Percentiles rank a stretch among this genome's conserved stretches.
Conservation (phyloP, 2,797 vertebrate species). For the Lates japonicus region DNA sequence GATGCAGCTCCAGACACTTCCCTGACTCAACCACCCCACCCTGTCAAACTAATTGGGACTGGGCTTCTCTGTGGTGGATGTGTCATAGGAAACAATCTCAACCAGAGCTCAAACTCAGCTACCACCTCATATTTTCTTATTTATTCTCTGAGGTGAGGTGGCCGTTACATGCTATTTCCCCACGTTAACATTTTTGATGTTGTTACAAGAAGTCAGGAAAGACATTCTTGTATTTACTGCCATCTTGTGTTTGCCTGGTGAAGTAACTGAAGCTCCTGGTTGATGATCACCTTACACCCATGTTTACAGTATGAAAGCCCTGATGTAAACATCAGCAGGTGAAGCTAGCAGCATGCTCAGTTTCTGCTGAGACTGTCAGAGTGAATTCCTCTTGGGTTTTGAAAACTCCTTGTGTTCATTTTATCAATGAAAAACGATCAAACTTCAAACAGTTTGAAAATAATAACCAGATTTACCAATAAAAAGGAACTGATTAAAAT, state of each 20-base stretch:
- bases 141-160: background rate
- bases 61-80: background rate
- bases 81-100: background rate
- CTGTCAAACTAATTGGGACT: background rate
- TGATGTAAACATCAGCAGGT: background rate
- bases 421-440: no score
- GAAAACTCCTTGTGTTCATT: no score
- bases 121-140: background rate
- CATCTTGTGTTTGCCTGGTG: conserved; percentile 64
- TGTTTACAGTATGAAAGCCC: background rate
- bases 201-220: background rate
- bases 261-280: background rate
- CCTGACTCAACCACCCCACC: conserved; percentile 15
- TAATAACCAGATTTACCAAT: no score
- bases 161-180: background rate
- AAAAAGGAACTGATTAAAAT: no score
- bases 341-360: background rate
- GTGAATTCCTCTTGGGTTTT: no score
- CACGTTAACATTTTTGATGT: fast-evolving
- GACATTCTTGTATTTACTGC: conserved; percentile 42
- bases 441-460: no score
- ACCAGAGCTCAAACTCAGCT: background rate
- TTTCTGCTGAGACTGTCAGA: no score
- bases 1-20: conserved; percentile 36
- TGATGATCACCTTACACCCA: background rate